Base-by-base conservation (phyloP, 1,140 invertebrate genomes). In the Stenopsyche tienmushanensis region DNA sequence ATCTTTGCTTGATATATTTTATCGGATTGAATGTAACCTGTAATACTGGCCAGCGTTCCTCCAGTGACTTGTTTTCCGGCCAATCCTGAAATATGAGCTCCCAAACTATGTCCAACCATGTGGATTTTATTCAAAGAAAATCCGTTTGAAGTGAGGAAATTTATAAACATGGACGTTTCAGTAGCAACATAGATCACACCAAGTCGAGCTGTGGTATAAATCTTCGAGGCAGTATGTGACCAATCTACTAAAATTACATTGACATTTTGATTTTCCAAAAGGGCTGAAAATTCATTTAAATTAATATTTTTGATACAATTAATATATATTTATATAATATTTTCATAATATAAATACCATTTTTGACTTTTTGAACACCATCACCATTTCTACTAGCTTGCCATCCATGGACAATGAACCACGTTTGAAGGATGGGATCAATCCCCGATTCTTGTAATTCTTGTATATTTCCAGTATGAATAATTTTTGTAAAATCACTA, bases 231-330 rank as follows among this genome's bases (percentile, higher is more conserved):
- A 23, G 78, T 72, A 3, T 69, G 63, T 54, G 76, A 77, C 85
- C 85, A 87, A 70, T 87, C 84, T 5, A 86, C 73, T 2, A 82
- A 74, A 29, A 87, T 83, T 0, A 86, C 76, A 67, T 87, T 87
- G 26, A 77, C 77, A 63, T 84, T 75, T n/a, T 73, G 44, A n/a
- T 25, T 34, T 8, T 18, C 39, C 8, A 68, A 44, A 15, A 64
- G 57, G n/a, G 18, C 66, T 68, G 17, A 41, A 58, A 67, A 15
- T 44, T 44, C 41, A 13, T 44, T 44, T 50, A 3, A 50, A 50
- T 18, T 50, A 50, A 20, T 20, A 50, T 5, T 18, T 3, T 21
- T 5, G 10, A 50, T 50, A 20, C 2, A 18, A 50, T 50, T 50
- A 20, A 50, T 21, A 21, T 50, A 23, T 50, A 50, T 50, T 8